Conservation (phyloP, 2,113 vertebrate genomes). For the Perca flavescens region DNA sequence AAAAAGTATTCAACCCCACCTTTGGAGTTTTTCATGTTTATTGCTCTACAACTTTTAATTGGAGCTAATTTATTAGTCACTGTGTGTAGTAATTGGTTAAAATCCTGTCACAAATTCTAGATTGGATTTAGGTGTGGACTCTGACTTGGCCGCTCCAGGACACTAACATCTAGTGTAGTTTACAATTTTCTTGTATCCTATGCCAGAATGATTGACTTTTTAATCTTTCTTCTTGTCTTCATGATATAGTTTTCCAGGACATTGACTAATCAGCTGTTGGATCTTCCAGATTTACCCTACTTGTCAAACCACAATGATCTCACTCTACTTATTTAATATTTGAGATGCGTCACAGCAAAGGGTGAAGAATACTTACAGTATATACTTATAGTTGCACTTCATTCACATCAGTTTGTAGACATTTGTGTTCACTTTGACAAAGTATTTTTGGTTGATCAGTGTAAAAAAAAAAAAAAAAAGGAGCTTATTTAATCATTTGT, state of each 20-base stretch:
- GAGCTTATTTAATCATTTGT: background rate
- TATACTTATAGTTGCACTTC: background rate
- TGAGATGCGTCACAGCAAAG: background rate
- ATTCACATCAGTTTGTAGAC: background rate
- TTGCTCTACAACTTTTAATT: slow-evolving; percentile 18
- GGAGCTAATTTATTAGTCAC: background rate
- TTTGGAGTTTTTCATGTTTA: background rate
- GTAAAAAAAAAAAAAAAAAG: background rate
- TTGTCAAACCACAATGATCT: background rate
- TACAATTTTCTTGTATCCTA: background rate
- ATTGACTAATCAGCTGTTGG: background rate
- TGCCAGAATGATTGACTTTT: background rate
- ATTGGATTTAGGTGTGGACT: background rate
- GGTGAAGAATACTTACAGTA: background rate
- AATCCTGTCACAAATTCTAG: background rate
- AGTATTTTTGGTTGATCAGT: background rate
- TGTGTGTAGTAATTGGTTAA: background rate
- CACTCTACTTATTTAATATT: background rate
- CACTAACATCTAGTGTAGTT: background rate
- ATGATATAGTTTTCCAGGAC: background rate
- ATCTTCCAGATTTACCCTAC: background rate
- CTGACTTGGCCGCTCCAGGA: background rate
- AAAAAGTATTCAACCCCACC: background rate
- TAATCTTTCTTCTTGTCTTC: background rate
- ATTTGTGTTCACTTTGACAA: background rate